phyloP scores from a whole-genome alignment of 2,888 invertebrate genomes.

The Plagodis dolabraria region DNA sequence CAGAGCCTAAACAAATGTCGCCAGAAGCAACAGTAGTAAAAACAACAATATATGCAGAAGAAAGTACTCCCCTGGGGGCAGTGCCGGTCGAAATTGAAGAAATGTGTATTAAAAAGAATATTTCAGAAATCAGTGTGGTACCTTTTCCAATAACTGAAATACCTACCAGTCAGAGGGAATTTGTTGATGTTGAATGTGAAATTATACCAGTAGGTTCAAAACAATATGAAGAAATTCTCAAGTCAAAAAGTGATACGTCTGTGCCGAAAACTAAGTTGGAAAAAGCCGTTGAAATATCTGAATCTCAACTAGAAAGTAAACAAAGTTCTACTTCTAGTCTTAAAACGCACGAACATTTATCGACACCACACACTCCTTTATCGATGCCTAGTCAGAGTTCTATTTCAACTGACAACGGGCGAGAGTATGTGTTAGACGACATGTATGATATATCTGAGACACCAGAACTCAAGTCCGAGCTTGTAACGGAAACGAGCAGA shows the following conservation, averaged over 20 bases:
- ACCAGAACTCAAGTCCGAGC: constrained; percentile 82
- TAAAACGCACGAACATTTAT: constrained; percentile 81
- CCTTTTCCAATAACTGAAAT: constrained; percentile 78
- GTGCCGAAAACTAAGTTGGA: constrained; percentile 79
- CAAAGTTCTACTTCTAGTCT: constrained; percentile 85
- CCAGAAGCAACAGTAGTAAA: constrained; percentile 58
- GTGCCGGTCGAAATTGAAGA: constrained; percentile 52
- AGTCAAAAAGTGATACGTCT: constrained; percentile 79
- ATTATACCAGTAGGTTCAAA: constrained; percentile 73
- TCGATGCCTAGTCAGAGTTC: constrained; percentile 87
- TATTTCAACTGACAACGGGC: constrained; percentile 87
- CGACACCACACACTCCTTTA: constrained; percentile 86
- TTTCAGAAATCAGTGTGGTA: constrained; percentile 65
- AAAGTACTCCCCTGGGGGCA: constrained; percentile 46
- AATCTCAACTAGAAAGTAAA: constrained; percentile 77
- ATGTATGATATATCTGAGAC: constrained; percentile 85
- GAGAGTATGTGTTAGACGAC: constrained; percentile 86
- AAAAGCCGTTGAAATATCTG: constrained; percentile 69
- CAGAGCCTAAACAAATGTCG: constrained; percentile 60
- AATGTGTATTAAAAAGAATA: constrained; percentile 65
- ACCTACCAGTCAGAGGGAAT: constrained; percentile 79
- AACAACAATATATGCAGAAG: constrained; percentile 50
- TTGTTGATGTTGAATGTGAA: constrained; percentile 77
- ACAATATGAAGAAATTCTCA: constrained; percentile 80
- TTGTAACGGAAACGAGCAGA: constrained; percentile 74